Percentiles rank a stretch among this genome's conserved stretches.
Evolutionary conservation across 2,888 invertebrate genomes (phyloP).

Genomic region (Drosophila engyochracea): DNA sequence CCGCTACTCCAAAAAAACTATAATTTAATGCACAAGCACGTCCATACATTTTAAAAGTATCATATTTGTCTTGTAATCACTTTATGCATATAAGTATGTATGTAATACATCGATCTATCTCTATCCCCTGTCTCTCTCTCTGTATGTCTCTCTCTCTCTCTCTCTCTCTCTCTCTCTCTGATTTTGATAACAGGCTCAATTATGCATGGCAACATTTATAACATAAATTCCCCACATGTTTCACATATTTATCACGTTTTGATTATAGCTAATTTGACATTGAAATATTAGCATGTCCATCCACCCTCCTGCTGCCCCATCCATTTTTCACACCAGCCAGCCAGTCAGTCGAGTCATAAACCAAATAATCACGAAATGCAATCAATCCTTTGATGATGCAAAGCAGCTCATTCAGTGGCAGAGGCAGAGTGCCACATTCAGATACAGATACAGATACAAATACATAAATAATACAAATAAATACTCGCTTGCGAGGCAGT

Average conservation of each 20-base stretch:
- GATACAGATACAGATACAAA: slow-evolving; percentile 41
- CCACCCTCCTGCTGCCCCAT: background rate
- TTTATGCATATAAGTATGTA: slow-evolving; percentile 17
- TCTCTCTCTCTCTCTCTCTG: background rate
- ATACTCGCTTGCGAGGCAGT: slow-evolving; percentile 46
- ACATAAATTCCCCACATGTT: slow-evolving; percentile 52
- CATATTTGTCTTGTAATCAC: slow-evolving; percentile 23
- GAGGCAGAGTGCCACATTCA: slow-evolving; percentile 25
- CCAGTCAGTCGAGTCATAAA: slow-evolving; percentile 18
- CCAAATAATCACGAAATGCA: slow-evolving; percentile 67
- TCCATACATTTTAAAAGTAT: slow-evolving; percentile 3
- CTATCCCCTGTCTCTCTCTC: background rate
- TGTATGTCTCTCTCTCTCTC: background rate
- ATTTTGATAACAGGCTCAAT: slow-evolving; percentile 51
- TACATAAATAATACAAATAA: slow-evolving; percentile 74
- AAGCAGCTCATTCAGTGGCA: slow-evolving; percentile 25
- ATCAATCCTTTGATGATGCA: slow-evolving; percentile 73
- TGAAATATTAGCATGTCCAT: slow-evolving; percentile 68
- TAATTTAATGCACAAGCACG: background rate
- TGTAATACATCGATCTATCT: slow-evolving; percentile 1
- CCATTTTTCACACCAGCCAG: slow-evolving; percentile 11
- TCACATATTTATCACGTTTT: slow-evolving; percentile 71
- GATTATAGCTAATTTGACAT: slow-evolving; percentile 79
- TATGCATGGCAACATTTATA: slow-evolving; percentile 42
- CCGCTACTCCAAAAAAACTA: background rate